phyloP scores from a whole-genome alignment of 2,113 vertebrate species.

The Lathamus discolor region DNA sequence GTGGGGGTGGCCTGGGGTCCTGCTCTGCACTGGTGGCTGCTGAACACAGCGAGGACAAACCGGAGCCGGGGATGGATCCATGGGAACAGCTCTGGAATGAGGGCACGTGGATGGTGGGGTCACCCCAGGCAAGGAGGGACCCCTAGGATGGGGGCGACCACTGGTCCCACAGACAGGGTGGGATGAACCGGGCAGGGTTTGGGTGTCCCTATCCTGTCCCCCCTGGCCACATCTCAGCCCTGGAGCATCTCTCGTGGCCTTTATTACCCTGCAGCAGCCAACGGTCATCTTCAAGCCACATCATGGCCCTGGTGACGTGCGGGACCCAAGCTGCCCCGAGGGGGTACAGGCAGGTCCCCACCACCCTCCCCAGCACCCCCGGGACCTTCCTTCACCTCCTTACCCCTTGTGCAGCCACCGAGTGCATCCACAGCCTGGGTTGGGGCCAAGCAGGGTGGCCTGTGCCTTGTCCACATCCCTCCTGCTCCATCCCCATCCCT shows the following conservation, averaged over 20 bases:
- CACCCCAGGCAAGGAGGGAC: neutral
- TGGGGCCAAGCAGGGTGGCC: neutral
- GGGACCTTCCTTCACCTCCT: neutral
- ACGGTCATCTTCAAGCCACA: neutral
- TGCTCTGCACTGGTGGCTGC: neutral
- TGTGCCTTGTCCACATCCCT: neutral
- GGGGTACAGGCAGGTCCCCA: too few relatives aligned
- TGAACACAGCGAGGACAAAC: neutral
- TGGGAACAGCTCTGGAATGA: neutral
- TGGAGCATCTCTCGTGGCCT: neutral
- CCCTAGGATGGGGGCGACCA: neutral
- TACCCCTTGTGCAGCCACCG: accelerated
- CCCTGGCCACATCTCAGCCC: too few relatives aligned
- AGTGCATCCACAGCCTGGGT: accelerated
- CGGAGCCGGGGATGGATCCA: neutral
- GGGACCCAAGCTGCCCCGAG: accelerated
- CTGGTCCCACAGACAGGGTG: neutral
- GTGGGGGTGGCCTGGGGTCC: accelerated
- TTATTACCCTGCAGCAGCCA: neutral
- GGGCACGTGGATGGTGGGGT: accelerated
- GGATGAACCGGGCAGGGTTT: neutral
- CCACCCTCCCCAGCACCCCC: neutral
- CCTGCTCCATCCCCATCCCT: neutral
- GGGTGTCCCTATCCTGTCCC: neutral
- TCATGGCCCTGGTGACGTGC: accelerated